A percentile compares a stretch with the other conserved stretches of the same genome.
phyloP scores from a whole-genome alignment of 2,113 vertebrate species.

The Macquaria ambigua region DNA sequence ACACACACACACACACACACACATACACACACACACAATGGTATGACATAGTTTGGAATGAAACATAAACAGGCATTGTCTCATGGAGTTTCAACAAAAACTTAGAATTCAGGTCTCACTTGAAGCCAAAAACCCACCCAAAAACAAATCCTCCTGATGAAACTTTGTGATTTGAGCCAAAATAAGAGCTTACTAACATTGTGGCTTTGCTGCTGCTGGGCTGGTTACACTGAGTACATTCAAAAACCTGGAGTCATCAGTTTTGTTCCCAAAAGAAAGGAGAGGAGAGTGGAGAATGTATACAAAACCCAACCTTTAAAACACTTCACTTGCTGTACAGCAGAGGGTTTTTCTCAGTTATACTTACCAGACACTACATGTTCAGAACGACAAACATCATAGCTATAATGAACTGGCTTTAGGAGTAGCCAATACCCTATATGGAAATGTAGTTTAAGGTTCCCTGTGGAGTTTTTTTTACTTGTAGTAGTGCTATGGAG shows the following conservation, averaged over 20 bases:
- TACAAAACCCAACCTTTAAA: neutral
- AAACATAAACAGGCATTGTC: slow-evolving; percentile 7
- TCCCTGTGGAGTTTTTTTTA: no score
- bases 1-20: neutral
- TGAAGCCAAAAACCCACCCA: neutral
- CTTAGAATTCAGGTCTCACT: neutral
- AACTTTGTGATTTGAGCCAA: neutral
- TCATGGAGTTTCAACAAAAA: neutral
- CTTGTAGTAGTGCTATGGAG: neutral
- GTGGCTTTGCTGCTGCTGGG: neutral
- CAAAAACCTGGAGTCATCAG: slow-evolving; percentile 4
- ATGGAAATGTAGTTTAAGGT: neutral
- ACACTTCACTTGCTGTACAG: neutral
- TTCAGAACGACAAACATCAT: neutral
- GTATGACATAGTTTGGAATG: slow-evolving; percentile 11
- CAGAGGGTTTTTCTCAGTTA: neutral
- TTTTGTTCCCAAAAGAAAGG: neutral
- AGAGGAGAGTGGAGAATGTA: neutral
- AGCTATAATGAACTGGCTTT: neutral
- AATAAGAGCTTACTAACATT: neutral
- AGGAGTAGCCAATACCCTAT: neutral
- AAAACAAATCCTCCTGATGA: neutral
- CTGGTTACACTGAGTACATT: neutral
- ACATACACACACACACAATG: slow-evolving; percentile 16
- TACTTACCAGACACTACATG: neutral